Percentiles rank a stretch among this genome's conserved stretches.
phyloP scores from a whole-genome alignment of 2,888 invertebrate species.

The Strigamia transsilvanica region DNA sequence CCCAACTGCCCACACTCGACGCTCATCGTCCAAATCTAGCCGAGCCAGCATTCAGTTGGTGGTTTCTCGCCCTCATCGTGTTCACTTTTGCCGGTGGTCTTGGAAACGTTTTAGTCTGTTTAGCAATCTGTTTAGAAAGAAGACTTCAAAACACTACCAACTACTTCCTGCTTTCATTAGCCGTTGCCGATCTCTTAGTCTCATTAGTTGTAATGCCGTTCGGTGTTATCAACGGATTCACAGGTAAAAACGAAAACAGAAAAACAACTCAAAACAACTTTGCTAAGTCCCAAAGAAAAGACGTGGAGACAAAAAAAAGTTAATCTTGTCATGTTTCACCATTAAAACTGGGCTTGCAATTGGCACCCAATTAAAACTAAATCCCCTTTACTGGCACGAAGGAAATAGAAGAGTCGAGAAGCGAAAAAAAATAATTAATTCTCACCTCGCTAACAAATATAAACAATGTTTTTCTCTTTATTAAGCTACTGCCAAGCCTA shows the following conservation, averaged over 20 bases:
- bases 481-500: conserved; percentile 17
- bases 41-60: conserved; percentile 74
- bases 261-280: neutral
- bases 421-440: neutral
- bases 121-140: conserved; percentile 89
- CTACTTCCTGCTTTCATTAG: conserved; percentile 91
- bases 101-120: conserved; percentile 91
- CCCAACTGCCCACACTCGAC: neutral
- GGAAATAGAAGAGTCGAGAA: neutral
- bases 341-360: neutral
- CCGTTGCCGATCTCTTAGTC: conserved; percentile 91
- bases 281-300: neutral
- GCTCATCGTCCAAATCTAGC: neutral
- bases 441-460: conserved; percentile 1
- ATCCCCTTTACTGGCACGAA: neutral
- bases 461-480: conserved; percentile 12
- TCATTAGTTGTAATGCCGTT: conserved; percentile 95
- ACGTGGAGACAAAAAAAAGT: neutral
- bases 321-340: neutral
- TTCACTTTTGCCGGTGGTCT: conserved; percentile 88
- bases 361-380: neutral
- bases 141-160: conserved; percentile 94
- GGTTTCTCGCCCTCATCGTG: conserved; percentile 81
- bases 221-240: conserved; percentile 90
- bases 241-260: conserved; percentile 72